A percentile compares a stretch with the other conserved stretches of the same genome.
phyloP scores from a whole-genome alignment of 2,113 vertebrate species.

The Conger conger region DNA sequence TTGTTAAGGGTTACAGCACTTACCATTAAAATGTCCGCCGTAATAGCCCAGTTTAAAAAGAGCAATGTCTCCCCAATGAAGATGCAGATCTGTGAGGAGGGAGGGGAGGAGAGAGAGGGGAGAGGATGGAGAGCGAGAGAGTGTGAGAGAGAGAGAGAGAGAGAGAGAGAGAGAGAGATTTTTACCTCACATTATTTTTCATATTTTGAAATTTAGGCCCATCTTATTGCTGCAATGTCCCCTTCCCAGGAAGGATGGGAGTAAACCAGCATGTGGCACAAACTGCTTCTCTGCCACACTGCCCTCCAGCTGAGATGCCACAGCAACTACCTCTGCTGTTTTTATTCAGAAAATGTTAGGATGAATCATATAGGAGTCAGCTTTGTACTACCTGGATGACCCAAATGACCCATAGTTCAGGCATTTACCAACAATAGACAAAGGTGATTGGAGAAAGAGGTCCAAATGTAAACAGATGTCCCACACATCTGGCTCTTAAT shows the following conservation, averaged over 20 bases:
- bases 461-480: background rate
- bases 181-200: too few species aligned
- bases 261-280: too few species aligned
- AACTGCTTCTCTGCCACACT: too few species aligned
- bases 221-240: too few species aligned
- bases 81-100: slow-evolving; percentile 84
- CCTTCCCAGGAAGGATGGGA: too few species aligned
- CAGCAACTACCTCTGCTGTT: background rate
- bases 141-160: too few species aligned
- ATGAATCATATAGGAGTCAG: background rate
- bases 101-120: slow-evolving; percentile 45
- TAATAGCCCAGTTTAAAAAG: slow-evolving; percentile 99
- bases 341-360: background rate
- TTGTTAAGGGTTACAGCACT: slow-evolving; percentile 53
- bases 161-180: too few species aligned
- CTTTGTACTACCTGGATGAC: background rate
- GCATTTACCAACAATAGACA: background rate
- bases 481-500: background rate
- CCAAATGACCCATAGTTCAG: background rate
- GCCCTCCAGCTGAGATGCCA: too few species aligned
- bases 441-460: background rate
- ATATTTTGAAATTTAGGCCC: too few species aligned
- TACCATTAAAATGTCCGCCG: slow-evolving; percentile 98
- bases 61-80: slow-evolving; percentile 95
- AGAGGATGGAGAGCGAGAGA: slow-evolving; percentile 17